Percentiles rank a stretch among this genome's conserved stretches.
phyloP scores from a whole-genome alignment of 1,140 invertebrate genomes.

The Pseudoatta argentina region DNA sequence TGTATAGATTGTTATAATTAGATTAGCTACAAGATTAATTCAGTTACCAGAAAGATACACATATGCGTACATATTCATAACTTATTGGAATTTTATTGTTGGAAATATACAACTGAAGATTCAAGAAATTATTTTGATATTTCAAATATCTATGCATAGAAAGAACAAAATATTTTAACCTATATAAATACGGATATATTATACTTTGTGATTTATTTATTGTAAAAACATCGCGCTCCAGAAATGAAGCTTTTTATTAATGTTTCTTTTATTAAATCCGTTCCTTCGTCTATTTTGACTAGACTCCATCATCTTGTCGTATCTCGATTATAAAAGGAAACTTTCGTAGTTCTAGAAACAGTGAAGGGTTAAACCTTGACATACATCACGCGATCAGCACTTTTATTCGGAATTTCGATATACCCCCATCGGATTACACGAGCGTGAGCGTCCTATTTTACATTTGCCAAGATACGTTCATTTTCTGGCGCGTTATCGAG shows the following conservation, averaged over 20 bases:
- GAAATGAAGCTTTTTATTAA: neutral
- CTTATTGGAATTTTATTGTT: neutral
- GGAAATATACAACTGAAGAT: neutral
- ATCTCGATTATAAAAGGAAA: constrained; percentile 31
- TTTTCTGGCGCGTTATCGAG: neutral
- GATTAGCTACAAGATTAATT: constrained; percentile 20
- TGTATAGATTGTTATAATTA: constrained; percentile 37
- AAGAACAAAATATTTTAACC: no score
- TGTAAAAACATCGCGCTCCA: neutral
- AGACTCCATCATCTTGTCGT: neutral
- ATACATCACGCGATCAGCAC: constrained; percentile 53
- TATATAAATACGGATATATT: no score
- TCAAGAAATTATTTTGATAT: neutral
- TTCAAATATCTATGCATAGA: neutral
- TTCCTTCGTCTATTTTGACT: neutral
- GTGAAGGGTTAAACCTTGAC: constrained; percentile 46
- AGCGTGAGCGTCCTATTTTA: constrained; percentile 49
- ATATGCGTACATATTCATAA: neutral
- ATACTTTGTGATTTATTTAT: constrained; percentile 6
- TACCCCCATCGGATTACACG: constrained; percentile 25
- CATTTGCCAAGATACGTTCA: constrained; percentile 11
- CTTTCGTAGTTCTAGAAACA: constrained; percentile 31
- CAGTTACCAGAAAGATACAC: neutral
- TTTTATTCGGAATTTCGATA: constrained; percentile 38
- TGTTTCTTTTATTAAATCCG: constrained; percentile 10